Conservation (phyloP, 2,113 vertebrate genomes). For the Paedocypris sp. region DNA sequence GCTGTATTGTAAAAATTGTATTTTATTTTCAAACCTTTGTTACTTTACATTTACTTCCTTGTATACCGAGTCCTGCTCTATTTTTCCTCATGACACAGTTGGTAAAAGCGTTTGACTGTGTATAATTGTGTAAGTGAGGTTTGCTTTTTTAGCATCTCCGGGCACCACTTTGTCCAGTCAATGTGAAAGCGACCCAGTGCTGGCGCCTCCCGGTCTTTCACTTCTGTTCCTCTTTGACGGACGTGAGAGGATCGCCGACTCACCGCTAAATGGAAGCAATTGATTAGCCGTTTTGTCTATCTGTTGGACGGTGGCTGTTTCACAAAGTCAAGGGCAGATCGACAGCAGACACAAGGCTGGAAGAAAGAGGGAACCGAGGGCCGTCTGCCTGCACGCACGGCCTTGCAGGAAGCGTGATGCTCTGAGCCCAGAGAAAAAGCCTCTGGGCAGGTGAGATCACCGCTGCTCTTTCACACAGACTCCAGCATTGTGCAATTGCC, state of each 20-base stretch:
- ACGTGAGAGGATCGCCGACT: constrained; percentile 1
- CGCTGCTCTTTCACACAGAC: constrained; percentile 3
- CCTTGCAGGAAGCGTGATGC: constrained; percentile 20
- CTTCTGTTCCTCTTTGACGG: not conserved
- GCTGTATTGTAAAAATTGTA: no score
- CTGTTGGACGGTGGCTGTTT: not conserved
- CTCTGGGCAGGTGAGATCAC: constrained; percentile 35
- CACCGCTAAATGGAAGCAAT: constrained; percentile 17
- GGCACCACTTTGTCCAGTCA: no score
- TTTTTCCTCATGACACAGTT: no score
- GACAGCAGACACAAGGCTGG: not conserved
- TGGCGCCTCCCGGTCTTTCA: not conserved
- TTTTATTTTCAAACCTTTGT: no score
- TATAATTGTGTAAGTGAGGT: no score
- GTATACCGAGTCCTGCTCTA: no score
- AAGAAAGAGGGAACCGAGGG: not conserved
- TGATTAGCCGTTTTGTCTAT: constrained; percentile 15
- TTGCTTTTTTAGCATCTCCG: no score
- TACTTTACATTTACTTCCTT: no score
- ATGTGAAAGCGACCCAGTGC: not conserved
- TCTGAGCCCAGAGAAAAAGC: constrained; percentile 26
- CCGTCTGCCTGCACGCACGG: not conserved
- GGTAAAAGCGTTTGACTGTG: no score
- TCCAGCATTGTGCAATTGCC: not conserved
- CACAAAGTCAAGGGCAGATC: not conserved